Evolutionary conservation across 1,140 invertebrate species (phyloP).

Genomic region (Temnothorax nylanderi): DNA sequence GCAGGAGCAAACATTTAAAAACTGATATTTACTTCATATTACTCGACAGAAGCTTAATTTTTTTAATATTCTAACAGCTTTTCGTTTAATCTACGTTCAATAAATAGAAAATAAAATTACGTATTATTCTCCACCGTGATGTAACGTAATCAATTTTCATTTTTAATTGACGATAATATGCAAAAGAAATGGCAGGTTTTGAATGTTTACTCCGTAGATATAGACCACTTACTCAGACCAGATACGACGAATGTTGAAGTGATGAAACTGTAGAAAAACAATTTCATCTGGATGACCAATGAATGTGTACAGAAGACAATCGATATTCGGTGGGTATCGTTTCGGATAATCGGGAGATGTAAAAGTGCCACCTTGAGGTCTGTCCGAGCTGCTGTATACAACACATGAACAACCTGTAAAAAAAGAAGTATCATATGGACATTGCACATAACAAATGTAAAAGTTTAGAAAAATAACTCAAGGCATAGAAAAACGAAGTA

Average conservation of each 20-base stretch:
- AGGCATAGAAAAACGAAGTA: not conserved
- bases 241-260: constrained; percentile 90
- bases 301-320: constrained; percentile 95
- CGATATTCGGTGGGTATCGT: constrained; percentile 90
- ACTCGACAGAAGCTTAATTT: not conserved
- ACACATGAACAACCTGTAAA: constrained; percentile 93
- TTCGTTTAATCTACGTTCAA: not conserved
- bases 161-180: not conserved
- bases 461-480: not conserved
- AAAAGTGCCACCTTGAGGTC: constrained; percentile 92
- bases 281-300: constrained; percentile 91
- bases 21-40: not conserved
- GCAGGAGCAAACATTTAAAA: not conserved
- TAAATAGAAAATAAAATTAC: not conserved
- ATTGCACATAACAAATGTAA: not conserved
- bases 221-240: constrained; percentile 88
- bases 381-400: constrained; percentile 92
- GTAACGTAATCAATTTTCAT: not conserved
- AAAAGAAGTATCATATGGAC: constrained; percentile 35
- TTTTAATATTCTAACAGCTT: not conserved
- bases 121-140: not conserved
- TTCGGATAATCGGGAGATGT: constrained; percentile 93
- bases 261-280: constrained; percentile 92
- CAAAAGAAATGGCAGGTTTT: not conserved
- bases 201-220: not conserved